Conservation (phyloP, 1,140 invertebrate species). For the Lasioglossum baleicum region DNA sequence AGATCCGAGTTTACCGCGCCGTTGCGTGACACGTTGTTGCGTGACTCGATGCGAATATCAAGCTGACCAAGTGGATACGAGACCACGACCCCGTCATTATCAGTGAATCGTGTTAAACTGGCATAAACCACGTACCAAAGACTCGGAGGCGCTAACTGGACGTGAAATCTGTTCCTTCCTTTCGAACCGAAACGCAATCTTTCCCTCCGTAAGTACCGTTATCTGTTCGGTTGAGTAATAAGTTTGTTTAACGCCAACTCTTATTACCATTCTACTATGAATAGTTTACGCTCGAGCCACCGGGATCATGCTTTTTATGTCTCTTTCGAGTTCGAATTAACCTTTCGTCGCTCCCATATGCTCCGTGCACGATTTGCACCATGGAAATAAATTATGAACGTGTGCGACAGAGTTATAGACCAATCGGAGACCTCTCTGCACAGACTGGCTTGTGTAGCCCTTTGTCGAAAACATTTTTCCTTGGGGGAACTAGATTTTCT, state of each 20-base stretch:
- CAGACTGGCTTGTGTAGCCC: too few species aligned
- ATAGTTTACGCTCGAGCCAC: neutral
- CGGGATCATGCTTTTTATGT: neutral
- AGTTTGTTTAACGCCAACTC: conserved; percentile 17
- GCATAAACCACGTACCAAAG: conserved; percentile 54
- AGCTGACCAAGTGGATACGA: conserved; percentile 60
- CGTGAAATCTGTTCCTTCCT: conserved; percentile 34
- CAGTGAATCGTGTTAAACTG: conserved; percentile 66
- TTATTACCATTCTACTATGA: neutral
- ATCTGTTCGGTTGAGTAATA: conserved; percentile 11
- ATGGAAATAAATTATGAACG: too few species aligned
- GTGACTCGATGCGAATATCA: conserved; percentile 58
- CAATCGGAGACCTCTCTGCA: too few species aligned
- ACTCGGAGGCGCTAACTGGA: conserved; percentile 46
- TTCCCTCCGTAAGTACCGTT: neutral
- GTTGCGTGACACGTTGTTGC: conserved; percentile 62
- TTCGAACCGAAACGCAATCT: conserved; percentile 2
- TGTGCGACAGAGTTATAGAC: too few species aligned
- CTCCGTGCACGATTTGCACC: too few species aligned
- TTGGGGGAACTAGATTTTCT: too few species aligned
- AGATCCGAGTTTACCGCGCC: conserved; percentile 22
- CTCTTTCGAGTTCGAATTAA: too few species aligned
- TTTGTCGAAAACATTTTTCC: too few species aligned
- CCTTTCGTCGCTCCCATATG: too few species aligned
- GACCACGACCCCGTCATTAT: conserved; percentile 66